A percentile compares a stretch with the other conserved stretches of the same genome.
Conservation (phyloP, 2,888 invertebrate genomes). For the Neoaliturus tenellus region DNA sequence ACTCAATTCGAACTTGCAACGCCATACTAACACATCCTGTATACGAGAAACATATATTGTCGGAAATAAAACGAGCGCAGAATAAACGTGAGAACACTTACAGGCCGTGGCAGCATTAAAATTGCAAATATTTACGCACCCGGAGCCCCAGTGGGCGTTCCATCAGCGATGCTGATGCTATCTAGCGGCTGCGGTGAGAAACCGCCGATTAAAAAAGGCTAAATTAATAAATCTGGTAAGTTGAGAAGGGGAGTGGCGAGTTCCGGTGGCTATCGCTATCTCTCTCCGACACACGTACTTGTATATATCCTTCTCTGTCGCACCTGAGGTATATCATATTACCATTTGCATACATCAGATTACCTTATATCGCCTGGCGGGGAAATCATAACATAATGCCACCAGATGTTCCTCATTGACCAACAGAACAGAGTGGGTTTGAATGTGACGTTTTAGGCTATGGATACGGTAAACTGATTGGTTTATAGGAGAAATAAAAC, state of each 20-base stretch:
- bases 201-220: conserved; percentile 43
- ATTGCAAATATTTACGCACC: conserved; percentile 42
- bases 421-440: not conserved
- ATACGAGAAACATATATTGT: not conserved
- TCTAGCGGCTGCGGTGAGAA: conserved; percentile 38
- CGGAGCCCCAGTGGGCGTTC: conserved; percentile 21
- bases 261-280: conserved; percentile 34
- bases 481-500: too few species aligned
- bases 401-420: not conserved
- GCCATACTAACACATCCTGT: not conserved
- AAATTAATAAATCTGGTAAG: conserved; percentile 52
- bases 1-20: not conserved
- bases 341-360: conserved; percentile 42
- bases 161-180: conserved; percentile 31
- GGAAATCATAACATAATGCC: conserved; percentile 37
- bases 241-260: conserved; percentile 34
- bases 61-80: conserved; percentile 29
- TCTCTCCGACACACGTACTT: not conserved
- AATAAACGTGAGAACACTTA: conserved; percentile 45
- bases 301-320: not conserved
- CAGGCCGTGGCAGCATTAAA: conserved; percentile 33
- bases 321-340: conserved; percentile 23
- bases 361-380: conserved; percentile 18
- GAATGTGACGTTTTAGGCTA: too few species aligned
- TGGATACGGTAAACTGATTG: too few species aligned